Conservation (phyloP, 2,888 invertebrate species). For the Tipula vernalis region DNA sequence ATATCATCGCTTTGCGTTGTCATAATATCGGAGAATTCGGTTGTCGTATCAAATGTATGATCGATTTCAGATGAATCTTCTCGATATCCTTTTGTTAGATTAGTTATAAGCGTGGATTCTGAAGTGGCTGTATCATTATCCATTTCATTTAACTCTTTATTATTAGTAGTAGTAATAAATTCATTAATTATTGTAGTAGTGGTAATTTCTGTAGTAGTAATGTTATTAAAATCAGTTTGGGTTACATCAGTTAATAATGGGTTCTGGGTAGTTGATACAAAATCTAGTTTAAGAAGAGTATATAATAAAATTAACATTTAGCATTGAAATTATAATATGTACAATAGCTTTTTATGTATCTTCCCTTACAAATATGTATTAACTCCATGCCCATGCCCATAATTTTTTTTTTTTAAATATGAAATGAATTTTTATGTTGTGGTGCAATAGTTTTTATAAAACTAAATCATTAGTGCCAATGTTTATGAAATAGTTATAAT, state of each 20-base stretch:
- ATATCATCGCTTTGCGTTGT: constrained; percentile 11
- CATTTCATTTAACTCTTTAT: neutral
- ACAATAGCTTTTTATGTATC: neutral
- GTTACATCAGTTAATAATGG: constrained; percentile 32
- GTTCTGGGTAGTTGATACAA: constrained; percentile 28
- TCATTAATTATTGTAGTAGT: constrained; percentile 18
- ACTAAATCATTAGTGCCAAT: neutral
- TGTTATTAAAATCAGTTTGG: constrained; percentile 15
- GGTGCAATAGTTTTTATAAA: neutral
- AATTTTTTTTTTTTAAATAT: neutral
- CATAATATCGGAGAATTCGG: constrained; percentile 16
- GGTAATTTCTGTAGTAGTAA: constrained; percentile 25
- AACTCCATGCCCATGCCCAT: neutral
- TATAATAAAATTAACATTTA: constrained; percentile 12
- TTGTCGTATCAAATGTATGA: constrained; percentile 21
- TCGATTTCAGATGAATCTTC: constrained; percentile 35
- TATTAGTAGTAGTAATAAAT: constrained; percentile 17
- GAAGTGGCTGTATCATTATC: constrained; percentile 14
- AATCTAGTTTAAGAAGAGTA: constrained; percentile 17
- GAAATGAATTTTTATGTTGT: neutral
- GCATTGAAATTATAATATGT: neutral
- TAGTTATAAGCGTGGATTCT: constrained; percentile 23
- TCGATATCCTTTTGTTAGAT: constrained; percentile 32
- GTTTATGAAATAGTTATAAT: neutral
- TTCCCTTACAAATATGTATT: neutral